Percentiles rank a stretch among this genome's conserved stretches.
phyloP scores from a whole-genome alignment of 2,113 vertebrate genomes.

The Elgaria multicarinata region DNA sequence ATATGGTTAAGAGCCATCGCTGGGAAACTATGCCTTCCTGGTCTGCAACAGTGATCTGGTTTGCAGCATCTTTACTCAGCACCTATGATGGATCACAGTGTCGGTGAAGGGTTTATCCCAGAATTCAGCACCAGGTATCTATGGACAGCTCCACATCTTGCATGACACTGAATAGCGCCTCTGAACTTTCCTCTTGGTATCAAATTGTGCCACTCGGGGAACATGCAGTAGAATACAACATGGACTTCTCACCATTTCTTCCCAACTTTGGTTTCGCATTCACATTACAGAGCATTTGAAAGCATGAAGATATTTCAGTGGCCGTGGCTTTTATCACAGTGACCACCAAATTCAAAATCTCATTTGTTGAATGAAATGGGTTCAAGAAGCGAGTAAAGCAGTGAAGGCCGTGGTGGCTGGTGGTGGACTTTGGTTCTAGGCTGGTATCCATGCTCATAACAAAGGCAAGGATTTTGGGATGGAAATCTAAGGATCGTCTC shows the following conservation, averaged over 20 bases:
- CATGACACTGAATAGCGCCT: not conserved
- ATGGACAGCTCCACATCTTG: not conserved
- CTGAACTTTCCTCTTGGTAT: not conserved
- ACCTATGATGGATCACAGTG: not conserved
- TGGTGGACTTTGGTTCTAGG: not conserved
- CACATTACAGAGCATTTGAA: too few relatives aligned
- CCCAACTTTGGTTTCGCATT: too few relatives aligned
- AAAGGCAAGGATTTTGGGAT: not conserved
- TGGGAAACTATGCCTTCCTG: not conserved
- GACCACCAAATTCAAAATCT: too few relatives aligned
- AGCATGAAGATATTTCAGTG: not conserved
- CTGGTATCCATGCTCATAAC: not conserved
- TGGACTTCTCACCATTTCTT: too few relatives aligned
- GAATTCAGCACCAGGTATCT: not conserved
- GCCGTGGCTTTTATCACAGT: not conserved
- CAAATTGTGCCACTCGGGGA: not conserved
- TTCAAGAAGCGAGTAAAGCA: not conserved
- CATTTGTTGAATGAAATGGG: not conserved
- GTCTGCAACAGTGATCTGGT: not conserved
- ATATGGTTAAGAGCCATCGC: not conserved
- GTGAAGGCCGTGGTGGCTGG: too few relatives aligned
- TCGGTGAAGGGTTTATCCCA: too few relatives aligned
- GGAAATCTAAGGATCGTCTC: not conserved
- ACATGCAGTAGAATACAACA: not conserved
- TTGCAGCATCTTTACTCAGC: not conserved